These are phyloP conservation scores for Agapetus fuscipes DNA, from an alignment of 2,888 invertebrate species.

Conservation along the genomic window DNA sequence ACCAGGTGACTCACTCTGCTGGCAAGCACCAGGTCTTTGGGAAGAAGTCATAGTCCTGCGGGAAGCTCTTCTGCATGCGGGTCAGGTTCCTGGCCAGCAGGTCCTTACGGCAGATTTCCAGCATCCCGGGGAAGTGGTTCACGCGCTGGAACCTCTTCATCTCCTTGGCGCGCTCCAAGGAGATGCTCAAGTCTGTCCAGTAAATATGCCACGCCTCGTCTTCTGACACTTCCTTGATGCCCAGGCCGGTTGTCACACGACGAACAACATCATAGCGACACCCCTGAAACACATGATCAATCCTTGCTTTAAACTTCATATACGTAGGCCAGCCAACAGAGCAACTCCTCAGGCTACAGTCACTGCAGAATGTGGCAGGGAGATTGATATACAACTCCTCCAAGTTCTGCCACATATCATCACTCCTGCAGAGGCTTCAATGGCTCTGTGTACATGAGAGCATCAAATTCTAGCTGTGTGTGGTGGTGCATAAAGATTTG, in stretches of 20 bases:
- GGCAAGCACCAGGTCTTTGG: constrained; percentile 93
- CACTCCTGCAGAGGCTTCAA: too few species aligned
- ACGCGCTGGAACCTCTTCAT: constrained; percentile 90
- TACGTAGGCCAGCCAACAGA: too few species aligned
- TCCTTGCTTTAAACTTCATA: too few species aligned
- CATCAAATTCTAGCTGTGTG: too few species aligned
- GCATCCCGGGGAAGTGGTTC: constrained; percentile 90
- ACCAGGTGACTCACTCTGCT: constrained; percentile 58
- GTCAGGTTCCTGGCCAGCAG: constrained; percentile 80
- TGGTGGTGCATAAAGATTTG: too few species aligned
- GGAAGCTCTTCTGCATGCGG: constrained; percentile 79
- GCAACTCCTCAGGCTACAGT: too few species aligned
- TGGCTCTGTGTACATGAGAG: too few species aligned
- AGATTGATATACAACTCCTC: too few species aligned
- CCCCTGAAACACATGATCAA: too few species aligned
- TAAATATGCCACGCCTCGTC: constrained; percentile 82
- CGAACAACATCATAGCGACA: constrained; percentile 68
- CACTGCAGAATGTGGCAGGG: too few species aligned
- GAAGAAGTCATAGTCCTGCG: constrained; percentile 84
- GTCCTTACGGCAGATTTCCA: constrained; percentile 83
- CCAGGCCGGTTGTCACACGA: constrained; percentile 58
- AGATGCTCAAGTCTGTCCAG: constrained; percentile 84
- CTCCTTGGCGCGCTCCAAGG: constrained; percentile 77
- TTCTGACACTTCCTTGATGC: constrained; percentile 69
- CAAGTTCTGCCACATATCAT: too few species aligned